Evolutionary conservation across 2,888 invertebrate species (phyloP), one percentile per base, ranked within the genome.

Genomic region (Ennomos erosarius): DNA sequence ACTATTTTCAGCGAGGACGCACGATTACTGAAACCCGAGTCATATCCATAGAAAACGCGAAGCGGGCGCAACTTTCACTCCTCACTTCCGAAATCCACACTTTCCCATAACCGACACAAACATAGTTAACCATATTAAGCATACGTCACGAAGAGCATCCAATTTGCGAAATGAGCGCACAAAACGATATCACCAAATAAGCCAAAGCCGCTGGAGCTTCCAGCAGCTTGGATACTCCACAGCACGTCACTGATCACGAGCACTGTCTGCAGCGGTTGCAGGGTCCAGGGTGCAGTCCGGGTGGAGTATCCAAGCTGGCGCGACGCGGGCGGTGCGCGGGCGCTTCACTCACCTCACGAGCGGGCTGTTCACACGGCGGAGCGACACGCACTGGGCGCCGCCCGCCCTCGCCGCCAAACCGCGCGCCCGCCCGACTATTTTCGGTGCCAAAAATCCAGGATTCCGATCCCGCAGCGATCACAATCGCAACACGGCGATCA

Each of bases 331-430:
- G 73, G 71, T 67, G 70, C 71, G 69, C 73, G 70, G 61, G 68
- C 71, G 70, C 70, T 65, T 72, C 73, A 85, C 87, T 87, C 87
- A 91, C 91, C 91, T 90, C 89, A 84, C 87, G 86, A 82, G 85
- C 91, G 90, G 87, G 91, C 87, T 91, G 82, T 91, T 90, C 87
- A 86, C 84, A 88, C 91, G 92, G 92, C 92, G 92, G 92, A 92
- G 92, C 92, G 92, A 86, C 92, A 86, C 91, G 91, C 91, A 92
- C 91, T 91, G 90, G 86, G 85, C 82, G 78, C 81, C 80, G 81
- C 83, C 85, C 84, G 83, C 85, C 85, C 85, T 79, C 78, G 81
- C 75, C 73, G 73, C 76, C 75, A 72, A 77, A 70, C 83, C 84
- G 84, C 85, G 80, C 85, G 83, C 86, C 86, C 88, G 85, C 88